These are phyloP conservation scores for Calonectris borealis DNA, from an alignment of 2,113 vertebrate genomes.

Conservation along the genomic window DNA sequence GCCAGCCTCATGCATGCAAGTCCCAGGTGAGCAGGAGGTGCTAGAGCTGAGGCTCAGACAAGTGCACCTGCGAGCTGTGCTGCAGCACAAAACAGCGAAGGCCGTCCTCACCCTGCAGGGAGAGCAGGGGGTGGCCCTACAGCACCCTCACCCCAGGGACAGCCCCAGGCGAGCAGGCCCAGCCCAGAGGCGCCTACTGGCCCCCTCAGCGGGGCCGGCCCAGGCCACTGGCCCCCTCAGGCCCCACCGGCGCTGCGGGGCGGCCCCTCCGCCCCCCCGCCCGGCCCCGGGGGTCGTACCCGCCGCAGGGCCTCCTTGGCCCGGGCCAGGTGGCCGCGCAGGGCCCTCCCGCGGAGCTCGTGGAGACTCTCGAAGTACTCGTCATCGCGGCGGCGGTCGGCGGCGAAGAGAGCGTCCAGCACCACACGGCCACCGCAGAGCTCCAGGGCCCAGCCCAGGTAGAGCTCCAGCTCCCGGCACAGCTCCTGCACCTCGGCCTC, in stretches of 20 bases:
- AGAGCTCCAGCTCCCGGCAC: conserved; percentile 84
- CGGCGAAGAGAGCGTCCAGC: conserved; percentile 83
- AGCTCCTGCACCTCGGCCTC: conserved; percentile 77
- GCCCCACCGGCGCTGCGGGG: background rate
- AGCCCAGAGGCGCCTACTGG: no score
- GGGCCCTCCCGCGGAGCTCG: conserved; percentile 82
- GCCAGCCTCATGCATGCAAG: rapidly evolving
- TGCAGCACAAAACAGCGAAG: rapidly evolving
- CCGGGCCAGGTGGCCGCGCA: conserved; percentile 78
- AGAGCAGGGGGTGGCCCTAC: background rate
- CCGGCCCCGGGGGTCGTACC: conserved; percentile 67
- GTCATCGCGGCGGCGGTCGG: conserved; percentile 72
- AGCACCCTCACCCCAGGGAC: background rate
- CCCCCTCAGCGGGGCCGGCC: background rate
- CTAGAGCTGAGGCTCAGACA: background rate
- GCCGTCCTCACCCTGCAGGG: rapidly evolving
- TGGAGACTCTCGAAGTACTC: conserved; percentile 86
- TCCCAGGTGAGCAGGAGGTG: background rate
- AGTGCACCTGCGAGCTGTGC: background rate
- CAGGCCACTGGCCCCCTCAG: background rate
- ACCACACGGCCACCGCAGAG: conserved; percentile 84
- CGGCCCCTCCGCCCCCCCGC: background rate
- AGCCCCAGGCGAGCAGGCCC: background rate
- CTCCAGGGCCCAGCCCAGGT: conserved; percentile 84
- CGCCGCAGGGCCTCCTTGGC: conserved; percentile 75